A percentile compares a stretch with the other conserved stretches of the same genome.
These are phyloP conservation scores for Anableps anableps DNA, from an alignment of 2,797 vertebrate genomes.

Conservation along the genomic window DNA sequence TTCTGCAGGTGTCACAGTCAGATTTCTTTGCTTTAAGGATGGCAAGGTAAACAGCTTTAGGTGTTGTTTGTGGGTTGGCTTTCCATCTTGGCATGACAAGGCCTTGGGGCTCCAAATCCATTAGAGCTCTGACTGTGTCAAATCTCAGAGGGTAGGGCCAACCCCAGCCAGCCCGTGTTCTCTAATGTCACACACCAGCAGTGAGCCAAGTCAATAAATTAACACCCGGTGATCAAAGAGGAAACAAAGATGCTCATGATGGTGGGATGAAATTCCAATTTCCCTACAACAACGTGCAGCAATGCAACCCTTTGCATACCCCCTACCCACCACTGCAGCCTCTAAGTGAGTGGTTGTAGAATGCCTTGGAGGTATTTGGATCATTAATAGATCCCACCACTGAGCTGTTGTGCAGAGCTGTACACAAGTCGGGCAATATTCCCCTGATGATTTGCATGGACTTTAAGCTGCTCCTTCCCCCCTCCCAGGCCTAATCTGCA, in stretches of 20 bases:
- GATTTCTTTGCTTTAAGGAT: conserved; percentile 73
- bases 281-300: conserved; percentile 23
- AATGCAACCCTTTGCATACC: conserved; percentile 59
- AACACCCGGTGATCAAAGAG: conserved; percentile 76
- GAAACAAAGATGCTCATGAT: conserved; percentile 71
- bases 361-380: conserved; percentile 74
- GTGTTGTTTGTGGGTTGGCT: conserved; percentile 70
- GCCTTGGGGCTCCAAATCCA: conserved; percentile 72
- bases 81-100: conserved; percentile 74
- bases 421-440: conserved; percentile 74
- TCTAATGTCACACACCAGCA: conserved; percentile 75
- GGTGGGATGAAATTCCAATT: conserved; percentile 67
- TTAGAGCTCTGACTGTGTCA: conserved; percentile 70
- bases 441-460: conserved; percentile 77
- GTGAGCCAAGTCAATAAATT: conserved; percentile 76
- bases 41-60: conserved; percentile 80
- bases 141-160: conserved; percentile 72
- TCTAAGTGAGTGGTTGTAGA: conserved; percentile 57
- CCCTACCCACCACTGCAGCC: conserved; percentile 39
- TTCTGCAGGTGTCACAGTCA: conserved; percentile 78
- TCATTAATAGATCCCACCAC: conserved; percentile 72
- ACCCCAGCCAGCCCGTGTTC: conserved; percentile 74
- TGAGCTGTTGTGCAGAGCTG: conserved; percentile 65
- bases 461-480: conserved; percentile 47
- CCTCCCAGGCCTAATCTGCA: conserved; percentile 69